A percentile compares a stretch with the other conserved stretches of the same genome.
These are phyloP conservation scores for Bos javanicus DNA, from an alignment of 2,113 vertebrate genomes.

Conservation along the genomic window DNA sequence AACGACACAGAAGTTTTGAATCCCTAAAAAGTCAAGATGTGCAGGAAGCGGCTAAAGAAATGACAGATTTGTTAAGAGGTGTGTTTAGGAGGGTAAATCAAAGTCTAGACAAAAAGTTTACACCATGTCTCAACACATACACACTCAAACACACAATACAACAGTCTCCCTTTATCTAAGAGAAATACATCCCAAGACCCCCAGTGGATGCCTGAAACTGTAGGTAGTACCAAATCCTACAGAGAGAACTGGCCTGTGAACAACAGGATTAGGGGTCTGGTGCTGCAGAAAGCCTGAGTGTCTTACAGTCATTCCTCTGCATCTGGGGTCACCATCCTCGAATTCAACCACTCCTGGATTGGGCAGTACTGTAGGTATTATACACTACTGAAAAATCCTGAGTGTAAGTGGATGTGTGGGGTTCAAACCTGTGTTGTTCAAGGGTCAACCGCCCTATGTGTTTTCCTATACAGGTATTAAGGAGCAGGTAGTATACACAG, in stretches of 20 bases:
- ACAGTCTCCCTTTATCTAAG: background rate
- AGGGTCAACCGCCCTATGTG: background rate
- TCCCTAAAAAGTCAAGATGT: background rate
- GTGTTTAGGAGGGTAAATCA: background rate
- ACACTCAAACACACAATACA: background rate
- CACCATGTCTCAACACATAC: background rate
- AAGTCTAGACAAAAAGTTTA: background rate
- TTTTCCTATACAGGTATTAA: background rate
- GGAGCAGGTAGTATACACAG: background rate
- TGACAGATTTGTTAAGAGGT: background rate
- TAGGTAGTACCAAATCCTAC: background rate
- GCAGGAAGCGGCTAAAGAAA: background rate
- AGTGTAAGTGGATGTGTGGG: background rate
- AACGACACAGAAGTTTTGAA: background rate
- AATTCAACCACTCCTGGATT: background rate
- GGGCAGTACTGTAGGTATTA: background rate
- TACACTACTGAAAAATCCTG: background rate
- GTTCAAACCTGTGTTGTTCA: background rate
- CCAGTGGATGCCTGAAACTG: background rate
- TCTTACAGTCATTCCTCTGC: background rate
- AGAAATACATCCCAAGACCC: background rate
- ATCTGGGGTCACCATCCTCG: background rate
- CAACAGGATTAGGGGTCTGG: background rate
- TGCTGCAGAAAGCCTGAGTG: background rate
- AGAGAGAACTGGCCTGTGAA: background rate